Percentiles rank a stretch among this genome's conserved stretches.
phyloP scores from a whole-genome alignment of 2,888 invertebrate genomes.

The Eupithecia dodoneata region DNA sequence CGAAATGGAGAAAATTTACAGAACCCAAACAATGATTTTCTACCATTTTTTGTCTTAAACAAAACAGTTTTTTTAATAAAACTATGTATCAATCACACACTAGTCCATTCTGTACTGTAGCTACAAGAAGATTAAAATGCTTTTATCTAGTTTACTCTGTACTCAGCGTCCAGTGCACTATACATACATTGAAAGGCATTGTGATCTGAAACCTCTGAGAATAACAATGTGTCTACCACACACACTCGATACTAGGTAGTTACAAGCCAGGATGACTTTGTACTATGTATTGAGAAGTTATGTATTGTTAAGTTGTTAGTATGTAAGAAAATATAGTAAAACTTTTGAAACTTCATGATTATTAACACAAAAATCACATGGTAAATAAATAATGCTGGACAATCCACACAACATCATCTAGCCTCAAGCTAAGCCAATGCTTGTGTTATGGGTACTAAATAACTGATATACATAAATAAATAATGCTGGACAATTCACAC shows the following conservation, averaged over 20 bases:
- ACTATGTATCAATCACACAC: neutral
- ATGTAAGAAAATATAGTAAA: too few relatives aligned
- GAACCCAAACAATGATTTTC: neutral
- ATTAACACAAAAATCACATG: too few relatives aligned
- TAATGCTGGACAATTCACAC: too few relatives aligned
- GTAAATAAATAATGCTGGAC: too few relatives aligned
- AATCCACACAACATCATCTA: too few relatives aligned
- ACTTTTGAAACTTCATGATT: too few relatives aligned
- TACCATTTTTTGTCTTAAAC: neutral
- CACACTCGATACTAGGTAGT: slow-evolving; percentile 4
- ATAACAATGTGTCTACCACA: slow-evolving; percentile 14
- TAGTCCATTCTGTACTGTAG: neutral
- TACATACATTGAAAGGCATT: slow-evolving; percentile 35
- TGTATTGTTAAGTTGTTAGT: too few relatives aligned
- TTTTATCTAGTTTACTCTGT: slow-evolving; percentile 14
- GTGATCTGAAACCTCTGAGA: slow-evolving; percentile 30
- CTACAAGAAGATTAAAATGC: neutral
- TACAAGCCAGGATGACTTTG: neutral
- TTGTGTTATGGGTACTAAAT: too few relatives aligned
- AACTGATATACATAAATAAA: too few relatives aligned
- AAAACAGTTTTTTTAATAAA: neutral
- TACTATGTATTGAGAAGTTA: neutral
- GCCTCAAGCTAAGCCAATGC: too few relatives aligned
- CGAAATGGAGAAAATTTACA: neutral
- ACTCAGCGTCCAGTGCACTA: slow-evolving; percentile 26